Percentiles rank a stretch among this genome's conserved stretches.
These are phyloP conservation scores for Luidia sarsii DNA, from an alignment of 53 echinoderm and acorn worm genomes.

Conservation along the genomic window DNA sequence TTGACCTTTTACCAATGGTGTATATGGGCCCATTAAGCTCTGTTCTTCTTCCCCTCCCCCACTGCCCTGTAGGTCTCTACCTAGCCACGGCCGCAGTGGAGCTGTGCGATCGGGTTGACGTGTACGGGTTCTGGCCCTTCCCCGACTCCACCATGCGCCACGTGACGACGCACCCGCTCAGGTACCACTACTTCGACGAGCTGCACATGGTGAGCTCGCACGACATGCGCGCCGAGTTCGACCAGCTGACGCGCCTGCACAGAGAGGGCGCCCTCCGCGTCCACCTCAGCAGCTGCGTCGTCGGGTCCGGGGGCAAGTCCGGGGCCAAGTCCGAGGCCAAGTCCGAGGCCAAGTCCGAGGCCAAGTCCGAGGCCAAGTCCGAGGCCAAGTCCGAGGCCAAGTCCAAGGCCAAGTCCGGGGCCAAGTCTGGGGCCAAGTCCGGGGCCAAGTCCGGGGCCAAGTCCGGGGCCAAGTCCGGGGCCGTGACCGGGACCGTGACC, in stretches of 20 bases:
- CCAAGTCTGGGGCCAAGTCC: too few relatives aligned
- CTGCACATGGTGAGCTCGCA: conserved; percentile 49
- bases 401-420: too few relatives aligned
- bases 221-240: conserved; percentile 65
- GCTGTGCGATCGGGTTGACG: conserved; percentile 65
- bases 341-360: too few relatives aligned
- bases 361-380: too few relatives aligned
- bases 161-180: conserved; percentile 55
- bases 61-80: conserved; percentile 57
- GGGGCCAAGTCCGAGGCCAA: too few relatives aligned
- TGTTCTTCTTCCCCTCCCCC: neutral
- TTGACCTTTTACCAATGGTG: too few relatives aligned
- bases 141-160: conserved; percentile 30
- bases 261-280: conserved; percentile 58
- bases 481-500: too few relatives aligned
- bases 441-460: too few relatives aligned
- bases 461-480: too few relatives aligned
- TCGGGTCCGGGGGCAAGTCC: too few relatives aligned
- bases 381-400: too few relatives aligned
- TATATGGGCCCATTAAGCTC: too few relatives aligned
- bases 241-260: conserved; percentile 58
- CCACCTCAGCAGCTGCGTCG: conserved; percentile 24
- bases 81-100: conserved; percentile 62
- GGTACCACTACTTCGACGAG: conserved; percentile 77
- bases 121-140: conserved; percentile 83